phyloP scores from a whole-genome alignment of 2,113 vertebrate species.

The Gnathonemus echidnorhynchus region DNA sequence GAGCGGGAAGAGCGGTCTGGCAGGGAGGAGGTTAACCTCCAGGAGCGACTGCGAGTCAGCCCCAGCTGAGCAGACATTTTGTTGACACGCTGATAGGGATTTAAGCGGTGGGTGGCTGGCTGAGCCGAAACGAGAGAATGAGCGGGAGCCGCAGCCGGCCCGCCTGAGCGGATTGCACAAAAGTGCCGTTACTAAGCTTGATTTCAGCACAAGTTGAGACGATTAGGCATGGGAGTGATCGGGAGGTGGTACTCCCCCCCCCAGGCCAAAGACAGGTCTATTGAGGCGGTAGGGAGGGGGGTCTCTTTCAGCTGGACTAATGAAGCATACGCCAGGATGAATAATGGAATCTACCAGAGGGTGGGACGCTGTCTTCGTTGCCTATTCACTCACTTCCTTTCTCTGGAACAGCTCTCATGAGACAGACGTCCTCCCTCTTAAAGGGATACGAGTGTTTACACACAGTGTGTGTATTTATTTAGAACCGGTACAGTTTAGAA shows the following conservation, averaged over 20 bases:
- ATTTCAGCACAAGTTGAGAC: constrained; percentile 63
- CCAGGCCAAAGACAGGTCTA: constrained; percentile 44
- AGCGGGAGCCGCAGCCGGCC: constrained; percentile 39
- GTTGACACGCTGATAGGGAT: constrained; percentile 74
- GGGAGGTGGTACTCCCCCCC: constrained; percentile 36
- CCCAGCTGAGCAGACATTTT: constrained; percentile 73
- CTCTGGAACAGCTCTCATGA: constrained; percentile 31
- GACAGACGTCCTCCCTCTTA: constrained; percentile 49
- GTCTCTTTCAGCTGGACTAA: constrained; percentile 62
- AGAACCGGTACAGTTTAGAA: not conserved
- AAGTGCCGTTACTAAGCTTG: constrained; percentile 64
- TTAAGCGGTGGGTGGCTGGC: constrained; percentile 68
- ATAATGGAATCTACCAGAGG: constrained; percentile 54
- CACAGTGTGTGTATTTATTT: constrained; percentile 24
- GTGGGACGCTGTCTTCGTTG: constrained; percentile 38
- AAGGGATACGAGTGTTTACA: constrained; percentile 55
- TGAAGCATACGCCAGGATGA: constrained; percentile 60
- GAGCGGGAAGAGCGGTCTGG: constrained; percentile 32
- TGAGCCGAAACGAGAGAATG: constrained; percentile 63
- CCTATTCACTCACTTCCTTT: constrained; percentile 47
- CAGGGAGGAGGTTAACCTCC: constrained; percentile 59
- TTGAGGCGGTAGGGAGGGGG: constrained; percentile 52
- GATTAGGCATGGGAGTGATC: constrained; percentile 50
- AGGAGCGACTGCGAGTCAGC: constrained; percentile 56
- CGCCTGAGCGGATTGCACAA: constrained; percentile 48